Percentiles rank a stretch among this genome's conserved stretches.
Conservation (phyloP, 2,113 vertebrate genomes). For the Lagopus leucura region DNA sequence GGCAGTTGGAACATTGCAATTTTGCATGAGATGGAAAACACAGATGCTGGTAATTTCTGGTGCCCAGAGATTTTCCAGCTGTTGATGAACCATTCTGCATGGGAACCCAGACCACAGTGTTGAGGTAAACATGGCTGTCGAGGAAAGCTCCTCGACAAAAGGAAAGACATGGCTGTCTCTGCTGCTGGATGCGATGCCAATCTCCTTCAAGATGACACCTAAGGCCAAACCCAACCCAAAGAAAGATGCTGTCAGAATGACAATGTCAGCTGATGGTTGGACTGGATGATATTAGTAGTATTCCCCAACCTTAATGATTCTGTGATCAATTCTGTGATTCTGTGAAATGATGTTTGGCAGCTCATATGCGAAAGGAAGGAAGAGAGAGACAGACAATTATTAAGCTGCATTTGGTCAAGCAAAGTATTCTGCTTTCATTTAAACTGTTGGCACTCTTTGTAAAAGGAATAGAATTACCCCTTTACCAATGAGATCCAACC, state of each 20-base stretch:
- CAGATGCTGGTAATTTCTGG: rapidly evolving
- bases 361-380: background rate
- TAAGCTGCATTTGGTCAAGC: background rate
- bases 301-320: no score
- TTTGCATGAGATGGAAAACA: background rate
- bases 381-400: background rate
- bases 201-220: background rate
- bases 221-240: background rate
- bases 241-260: background rate
- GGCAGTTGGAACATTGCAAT: rapidly evolving
- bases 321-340: background rate
- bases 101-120: rapidly evolving
- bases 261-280: background rate
- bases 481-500: background rate
- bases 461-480: background rate
- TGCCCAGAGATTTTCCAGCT: background rate
- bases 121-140: background rate
- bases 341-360: background rate
- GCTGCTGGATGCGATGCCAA: background rate
- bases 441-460: background rate
- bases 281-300: no score
- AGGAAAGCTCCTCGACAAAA: background rate
- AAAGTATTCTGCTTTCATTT: background rate
- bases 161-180: no score
- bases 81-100: rapidly evolving